Evolutionary conservation across 2,113 vertebrate species (phyloP).

Genomic region (Chloebia gouldiae): DNA sequence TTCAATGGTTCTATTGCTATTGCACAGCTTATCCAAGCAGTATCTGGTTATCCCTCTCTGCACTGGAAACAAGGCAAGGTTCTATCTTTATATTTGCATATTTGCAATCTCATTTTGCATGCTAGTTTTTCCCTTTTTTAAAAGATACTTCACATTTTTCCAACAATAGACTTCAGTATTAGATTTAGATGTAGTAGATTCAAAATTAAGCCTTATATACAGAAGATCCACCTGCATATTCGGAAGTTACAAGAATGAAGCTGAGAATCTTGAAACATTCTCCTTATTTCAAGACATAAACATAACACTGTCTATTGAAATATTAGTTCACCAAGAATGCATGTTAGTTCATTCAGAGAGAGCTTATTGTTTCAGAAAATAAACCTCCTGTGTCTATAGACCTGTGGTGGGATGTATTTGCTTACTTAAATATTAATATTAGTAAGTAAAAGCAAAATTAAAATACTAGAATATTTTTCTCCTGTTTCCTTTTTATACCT

Average conservation of each 20-base stretch:
- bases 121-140: not conserved
- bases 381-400: not conserved
- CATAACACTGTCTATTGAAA: not conserved
- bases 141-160: not conserved
- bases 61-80: not conserved
- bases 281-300: not conserved
- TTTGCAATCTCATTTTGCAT: not conserved
- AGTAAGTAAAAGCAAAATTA: slow-evolving; percentile 17
- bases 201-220: not conserved
- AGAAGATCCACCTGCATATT: not conserved
- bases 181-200: not conserved
- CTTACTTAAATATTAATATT: not conserved
- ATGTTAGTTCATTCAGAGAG: not conserved
- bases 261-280: not conserved
- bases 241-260: not conserved
- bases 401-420: slow-evolving; percentile 2
- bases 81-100: not conserved
- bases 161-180: not conserved
- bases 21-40: not conserved
- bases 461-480: not conserved
- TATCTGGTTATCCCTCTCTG: not conserved
- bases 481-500: slow-evolving; percentile 27
- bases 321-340: not conserved
- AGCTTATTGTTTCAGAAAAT: slow-evolving; percentile 38
- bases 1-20: not conserved